Percentiles rank a stretch among this genome's conserved stretches.
phyloP scores from a whole-genome alignment of 2,113 vertebrate genomes.

The Machaerirhynchus nigripectus region DNA sequence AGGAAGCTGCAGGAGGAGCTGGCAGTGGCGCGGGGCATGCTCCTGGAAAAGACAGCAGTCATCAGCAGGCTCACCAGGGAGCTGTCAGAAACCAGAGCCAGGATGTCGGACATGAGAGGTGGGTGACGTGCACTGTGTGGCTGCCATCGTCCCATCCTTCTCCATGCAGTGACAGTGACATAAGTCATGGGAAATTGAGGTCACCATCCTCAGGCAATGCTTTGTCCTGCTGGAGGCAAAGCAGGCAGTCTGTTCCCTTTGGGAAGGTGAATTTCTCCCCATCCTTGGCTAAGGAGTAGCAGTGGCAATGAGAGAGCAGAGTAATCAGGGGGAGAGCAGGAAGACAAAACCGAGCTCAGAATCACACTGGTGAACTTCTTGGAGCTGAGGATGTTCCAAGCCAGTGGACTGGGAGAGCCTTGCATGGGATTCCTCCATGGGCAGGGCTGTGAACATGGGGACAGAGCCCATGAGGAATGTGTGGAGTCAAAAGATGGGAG shows the following conservation, averaged over 20 bases:
- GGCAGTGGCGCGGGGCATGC: neutral
- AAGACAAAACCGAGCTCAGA: neutral
- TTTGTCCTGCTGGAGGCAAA: neutral
- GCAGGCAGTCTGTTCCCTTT: neutral
- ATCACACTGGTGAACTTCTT: neutral
- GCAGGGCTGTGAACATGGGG: neutral
- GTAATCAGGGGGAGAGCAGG: neutral
- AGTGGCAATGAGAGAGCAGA: neutral
- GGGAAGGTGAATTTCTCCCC: neutral
- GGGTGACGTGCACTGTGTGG: neutral
- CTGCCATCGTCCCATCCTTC: neutral
- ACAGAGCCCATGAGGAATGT: neutral
- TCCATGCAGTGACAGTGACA: accelerated
- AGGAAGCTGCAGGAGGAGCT: constrained; percentile 64
- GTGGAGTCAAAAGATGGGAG: neutral
- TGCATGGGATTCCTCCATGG: neutral
- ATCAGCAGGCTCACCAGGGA: constrained; percentile 67
- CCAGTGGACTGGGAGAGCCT: neutral
- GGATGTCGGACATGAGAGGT: constrained; percentile 77
- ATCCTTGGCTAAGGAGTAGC: neutral
- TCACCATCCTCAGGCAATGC: neutral
- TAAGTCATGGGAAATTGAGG: neutral
- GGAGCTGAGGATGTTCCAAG: neutral
- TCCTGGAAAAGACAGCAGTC: constrained; percentile 67
- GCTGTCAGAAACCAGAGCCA: constrained; percentile 60